Conservation (phyloP, 2,113 vertebrate genomes). For the Cavia porcellus region DNA sequence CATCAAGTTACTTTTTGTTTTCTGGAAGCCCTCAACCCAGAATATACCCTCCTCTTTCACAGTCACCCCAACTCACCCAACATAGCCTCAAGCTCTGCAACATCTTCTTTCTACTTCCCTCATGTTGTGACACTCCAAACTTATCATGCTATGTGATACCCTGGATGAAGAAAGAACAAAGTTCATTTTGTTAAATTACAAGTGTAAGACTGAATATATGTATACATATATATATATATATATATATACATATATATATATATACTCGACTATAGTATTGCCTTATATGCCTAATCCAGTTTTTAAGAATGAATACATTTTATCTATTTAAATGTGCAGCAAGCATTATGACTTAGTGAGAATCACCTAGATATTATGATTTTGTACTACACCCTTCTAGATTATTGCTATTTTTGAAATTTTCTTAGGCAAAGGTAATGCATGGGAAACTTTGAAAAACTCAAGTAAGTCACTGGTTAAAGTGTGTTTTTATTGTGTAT, state of each 20-base stretch:
- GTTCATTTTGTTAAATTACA: neutral
- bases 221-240: too few relatives aligned
- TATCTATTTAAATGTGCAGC: neutral
- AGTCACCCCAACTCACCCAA: neutral
- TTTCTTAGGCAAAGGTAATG: neutral
- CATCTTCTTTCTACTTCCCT: neutral
- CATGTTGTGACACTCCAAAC: neutral
- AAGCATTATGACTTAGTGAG: neutral
- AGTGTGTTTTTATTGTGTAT: neutral
- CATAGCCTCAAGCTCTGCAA: neutral
- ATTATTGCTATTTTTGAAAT: neutral
- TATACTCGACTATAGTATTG: neutral
- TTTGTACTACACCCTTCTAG: neutral
- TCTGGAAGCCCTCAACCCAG: neutral
- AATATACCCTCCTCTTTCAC: rapidly evolving
- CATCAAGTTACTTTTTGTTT: neutral
- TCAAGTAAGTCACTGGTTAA: neutral
- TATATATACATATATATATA: too few relatives aligned
- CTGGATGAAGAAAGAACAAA: neutral
- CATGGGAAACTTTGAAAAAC: neutral
- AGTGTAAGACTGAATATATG: too few relatives aligned
- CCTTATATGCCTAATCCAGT: neutral
- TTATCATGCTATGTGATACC: neutral
- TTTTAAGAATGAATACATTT: neutral
- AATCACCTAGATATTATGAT: neutral